phyloP scores from a whole-genome alignment of 2,113 vertebrate genomes.

The Probosciger aterrimus region DNA sequence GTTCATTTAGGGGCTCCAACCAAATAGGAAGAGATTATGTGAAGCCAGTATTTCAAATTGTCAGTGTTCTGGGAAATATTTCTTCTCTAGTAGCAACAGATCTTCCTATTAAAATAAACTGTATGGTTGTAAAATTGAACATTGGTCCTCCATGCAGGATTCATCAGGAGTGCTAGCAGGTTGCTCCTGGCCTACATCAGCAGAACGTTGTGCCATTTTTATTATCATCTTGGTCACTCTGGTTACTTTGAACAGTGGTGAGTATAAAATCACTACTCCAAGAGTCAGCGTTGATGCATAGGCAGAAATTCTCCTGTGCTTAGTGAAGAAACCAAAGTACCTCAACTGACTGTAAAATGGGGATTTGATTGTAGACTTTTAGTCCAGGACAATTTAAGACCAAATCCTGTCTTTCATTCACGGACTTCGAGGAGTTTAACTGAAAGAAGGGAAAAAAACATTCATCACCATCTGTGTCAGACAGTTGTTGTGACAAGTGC shows the following conservation, averaged over 20 bases:
- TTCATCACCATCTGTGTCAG: not conserved
- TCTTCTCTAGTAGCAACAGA: not conserved
- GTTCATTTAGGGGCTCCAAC: not conserved
- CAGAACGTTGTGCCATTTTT: not conserved
- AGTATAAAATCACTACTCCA: not conserved
- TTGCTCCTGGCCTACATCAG: not conserved
- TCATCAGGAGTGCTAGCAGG: not conserved
- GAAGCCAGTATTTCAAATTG: not conserved
- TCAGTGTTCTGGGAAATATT: not conserved
- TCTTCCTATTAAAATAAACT: not conserved
- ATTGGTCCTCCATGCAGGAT: not conserved
- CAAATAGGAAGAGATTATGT: not conserved
- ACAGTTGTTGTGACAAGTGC: not conserved
- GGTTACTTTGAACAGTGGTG: not conserved
- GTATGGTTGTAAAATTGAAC: not conserved
- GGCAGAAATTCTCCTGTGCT: not conserved
- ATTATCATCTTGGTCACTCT: not conserved
- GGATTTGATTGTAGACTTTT: not conserved
- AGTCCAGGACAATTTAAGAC: not conserved
- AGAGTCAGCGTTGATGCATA: not conserved
- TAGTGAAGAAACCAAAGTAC: not conserved
- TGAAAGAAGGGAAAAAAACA: not conserved
- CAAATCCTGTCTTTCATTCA: not conserved
- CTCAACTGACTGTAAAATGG: not conserved
- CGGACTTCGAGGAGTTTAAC: not conserved